Evolutionary conservation across 2,888 invertebrate genomes (phyloP).

Genomic region (Machimus atricapillus): DNA sequence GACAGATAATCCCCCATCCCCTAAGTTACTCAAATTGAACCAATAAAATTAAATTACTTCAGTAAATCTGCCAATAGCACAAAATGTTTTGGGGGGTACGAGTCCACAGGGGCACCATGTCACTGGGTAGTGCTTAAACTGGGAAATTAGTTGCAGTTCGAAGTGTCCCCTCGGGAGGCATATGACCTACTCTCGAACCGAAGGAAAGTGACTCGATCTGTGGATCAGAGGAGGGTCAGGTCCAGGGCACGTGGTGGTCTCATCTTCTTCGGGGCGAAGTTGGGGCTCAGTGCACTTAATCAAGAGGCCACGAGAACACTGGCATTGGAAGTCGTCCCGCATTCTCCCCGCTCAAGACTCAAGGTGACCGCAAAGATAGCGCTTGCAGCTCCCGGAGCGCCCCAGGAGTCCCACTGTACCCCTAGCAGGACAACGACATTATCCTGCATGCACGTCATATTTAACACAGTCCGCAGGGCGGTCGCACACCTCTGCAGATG

Average conservation of each 20-base stretch:
- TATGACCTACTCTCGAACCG: background rate
- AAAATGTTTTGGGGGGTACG: background rate
- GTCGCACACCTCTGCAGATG: background rate
- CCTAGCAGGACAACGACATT: background rate
- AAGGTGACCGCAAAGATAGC: background rate
- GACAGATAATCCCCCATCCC: background rate
- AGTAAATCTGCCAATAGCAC: background rate
- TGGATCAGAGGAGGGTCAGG: background rate
- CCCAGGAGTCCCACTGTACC: background rate
- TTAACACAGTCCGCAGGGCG: background rate
- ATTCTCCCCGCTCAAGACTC: background rate
- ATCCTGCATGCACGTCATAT: background rate
- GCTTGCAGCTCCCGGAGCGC: background rate
- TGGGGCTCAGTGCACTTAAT: background rate
- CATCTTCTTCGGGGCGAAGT: background rate
- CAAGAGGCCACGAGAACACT: background rate
- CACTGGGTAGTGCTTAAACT: background rate
- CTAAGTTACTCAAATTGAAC: background rate
- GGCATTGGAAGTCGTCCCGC: background rate
- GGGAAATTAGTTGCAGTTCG: background rate
- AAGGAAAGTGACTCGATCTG: background rate
- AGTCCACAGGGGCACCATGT: background rate
- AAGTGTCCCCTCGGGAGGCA: background rate
- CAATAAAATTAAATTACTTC: conserved; percentile 2
- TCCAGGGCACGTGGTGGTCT: background rate